Evolutionary conservation across 2,888 invertebrate genomes (phyloP), one percentile per base, ranked within the genome.

Genomic region (Cephus sareptanus): DNA sequence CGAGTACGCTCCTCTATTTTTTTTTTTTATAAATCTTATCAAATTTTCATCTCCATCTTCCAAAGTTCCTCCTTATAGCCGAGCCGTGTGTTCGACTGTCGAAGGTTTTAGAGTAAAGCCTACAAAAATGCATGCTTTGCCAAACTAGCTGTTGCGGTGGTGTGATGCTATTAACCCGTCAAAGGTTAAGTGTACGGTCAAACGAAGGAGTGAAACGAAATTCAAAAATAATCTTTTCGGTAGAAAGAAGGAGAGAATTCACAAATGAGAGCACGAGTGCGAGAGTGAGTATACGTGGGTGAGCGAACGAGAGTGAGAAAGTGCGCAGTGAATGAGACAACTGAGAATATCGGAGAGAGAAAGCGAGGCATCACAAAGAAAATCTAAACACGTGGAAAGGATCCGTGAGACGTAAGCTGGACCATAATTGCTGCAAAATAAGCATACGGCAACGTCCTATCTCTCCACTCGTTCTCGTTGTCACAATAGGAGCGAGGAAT

Each of bases 141-240:
- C 87, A 87, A 78, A 85, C 85, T 89, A 85, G 86, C 85, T 87
- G 87, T 91, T 91, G 88, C 89, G 88, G 89, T 91, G 90, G 90
- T 91, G 90, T 90, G 91, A 85, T 85, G 86, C 87, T 90, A 89
- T 89, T 89, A 89, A 89, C 89, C 87, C 81, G 83, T 82, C 82
- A 75, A 33, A 33, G 31, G 33, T 31, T 71, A 34, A 34, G 31
- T 71, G 71, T 34, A 31, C 71, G 71, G 33, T 74, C 74, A 34
- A 34, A 74, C 31, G 74, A 34, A 71, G 37, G 35, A 75, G 69
- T 31, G 76, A 77, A 79, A 79, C 79, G 79, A 79, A 79, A 79
- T 79, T 79, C 79, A 79, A 79, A 79, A 79, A 79, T 77, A 78
- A 23, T 9, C n/a, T 56, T 34, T 71, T 34, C 71, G 31, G 71